A percentile compares a stretch with the other conserved stretches of the same genome.
phyloP scores from a whole-genome alignment of 2,888 invertebrate species.

The Odontocerum albicorne region DNA sequence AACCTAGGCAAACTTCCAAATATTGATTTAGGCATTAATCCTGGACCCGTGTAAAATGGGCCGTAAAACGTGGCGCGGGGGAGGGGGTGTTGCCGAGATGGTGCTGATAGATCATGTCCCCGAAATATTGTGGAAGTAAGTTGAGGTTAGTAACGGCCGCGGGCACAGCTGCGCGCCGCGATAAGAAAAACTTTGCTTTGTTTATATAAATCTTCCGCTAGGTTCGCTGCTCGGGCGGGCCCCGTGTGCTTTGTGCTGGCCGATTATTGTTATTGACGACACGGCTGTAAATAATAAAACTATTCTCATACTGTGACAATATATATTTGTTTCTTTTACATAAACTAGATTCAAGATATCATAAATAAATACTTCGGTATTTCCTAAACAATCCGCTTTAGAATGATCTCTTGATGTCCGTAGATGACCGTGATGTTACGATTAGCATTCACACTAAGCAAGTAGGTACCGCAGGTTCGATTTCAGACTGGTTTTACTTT shows the following conservation, averaged over 20 bases:
- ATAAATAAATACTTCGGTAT: too few relatives aligned
- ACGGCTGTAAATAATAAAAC: slow-evolving; percentile 7
- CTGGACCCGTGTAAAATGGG: slow-evolving; percentile 6
- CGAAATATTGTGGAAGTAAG: slow-evolving; percentile 25
- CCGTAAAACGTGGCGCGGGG: neutral
- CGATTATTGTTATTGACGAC: slow-evolving; percentile 12
- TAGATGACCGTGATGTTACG: too few relatives aligned
- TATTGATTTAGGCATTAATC: slow-evolving; percentile 3
- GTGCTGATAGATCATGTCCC: slow-evolving; percentile 33
- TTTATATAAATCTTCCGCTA: slow-evolving; percentile 29
- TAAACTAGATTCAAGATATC: too few relatives aligned
- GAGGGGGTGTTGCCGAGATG: slow-evolving; percentile 15
- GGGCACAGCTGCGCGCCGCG: slow-evolving; percentile 25
- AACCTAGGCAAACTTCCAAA: too few relatives aligned
- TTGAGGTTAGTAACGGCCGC: slow-evolving; percentile 17
- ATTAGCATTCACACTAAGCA: too few relatives aligned
- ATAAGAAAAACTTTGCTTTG: slow-evolving; percentile 32
- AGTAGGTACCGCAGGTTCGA: too few relatives aligned
- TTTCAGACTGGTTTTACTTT: too few relatives aligned
- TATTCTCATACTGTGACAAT: neutral
- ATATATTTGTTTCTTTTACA: neutral
- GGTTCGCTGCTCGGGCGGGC: slow-evolving; percentile 2
- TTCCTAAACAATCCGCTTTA: too few relatives aligned
- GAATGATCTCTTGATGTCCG: too few relatives aligned
- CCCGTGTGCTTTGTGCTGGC: too few relatives aligned